These are phyloP conservation scores for Anthoscopus minutus DNA, from an alignment of 2,113 vertebrate genomes.

Conservation along the genomic window DNA sequence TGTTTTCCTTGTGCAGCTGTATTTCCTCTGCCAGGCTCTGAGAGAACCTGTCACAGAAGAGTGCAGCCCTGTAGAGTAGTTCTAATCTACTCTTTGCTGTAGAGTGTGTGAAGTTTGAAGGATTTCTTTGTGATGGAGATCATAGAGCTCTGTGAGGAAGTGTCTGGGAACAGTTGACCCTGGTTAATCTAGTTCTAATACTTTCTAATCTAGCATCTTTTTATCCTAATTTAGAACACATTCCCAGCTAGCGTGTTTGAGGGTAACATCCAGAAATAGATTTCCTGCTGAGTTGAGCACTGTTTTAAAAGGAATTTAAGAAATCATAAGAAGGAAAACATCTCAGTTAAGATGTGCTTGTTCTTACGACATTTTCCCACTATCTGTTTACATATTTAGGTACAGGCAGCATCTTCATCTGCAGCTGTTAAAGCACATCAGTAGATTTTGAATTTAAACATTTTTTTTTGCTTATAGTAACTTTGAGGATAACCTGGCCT, in stretches of 20 bases:
- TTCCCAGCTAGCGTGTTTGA: neutral
- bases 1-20: neutral
- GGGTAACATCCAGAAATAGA: neutral
- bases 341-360: neutral
- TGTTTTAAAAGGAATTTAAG: neutral
- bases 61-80: neutral
- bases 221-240: constrained; percentile 11
- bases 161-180: neutral
- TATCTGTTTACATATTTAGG: neutral
- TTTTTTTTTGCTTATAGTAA: neutral
- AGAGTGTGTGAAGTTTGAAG: neutral
- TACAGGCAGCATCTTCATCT: neutral
- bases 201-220: constrained; percentile 20
- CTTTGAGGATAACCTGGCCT: neutral
- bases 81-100: neutral
- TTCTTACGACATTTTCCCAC: neutral
- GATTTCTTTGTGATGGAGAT: neutral
- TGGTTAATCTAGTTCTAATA: constrained; percentile 23
- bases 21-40: neutral
- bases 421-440: neutral
- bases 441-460: neutral
- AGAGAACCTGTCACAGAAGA: neutral
- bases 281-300: neutral
- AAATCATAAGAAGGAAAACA: neutral
- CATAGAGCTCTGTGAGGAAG: neutral